Evolutionary conservation across 2,888 invertebrate genomes (phyloP).

Genomic region (Spodoptera exigua): DNA sequence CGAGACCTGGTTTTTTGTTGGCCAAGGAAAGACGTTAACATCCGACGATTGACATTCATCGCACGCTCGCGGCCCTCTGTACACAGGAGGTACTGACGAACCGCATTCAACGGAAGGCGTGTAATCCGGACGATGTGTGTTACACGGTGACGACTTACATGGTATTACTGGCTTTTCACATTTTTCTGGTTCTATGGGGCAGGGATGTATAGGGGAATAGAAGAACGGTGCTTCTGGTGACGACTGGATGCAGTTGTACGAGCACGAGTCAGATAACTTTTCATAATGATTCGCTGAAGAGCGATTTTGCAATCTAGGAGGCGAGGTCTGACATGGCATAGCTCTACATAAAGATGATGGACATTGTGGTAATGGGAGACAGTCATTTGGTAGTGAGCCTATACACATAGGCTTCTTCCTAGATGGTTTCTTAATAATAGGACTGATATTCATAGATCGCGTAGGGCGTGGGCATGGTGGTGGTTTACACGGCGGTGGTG

Average conservation of each 20-base stretch:
- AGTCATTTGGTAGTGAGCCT: slow-evolving; percentile 14
- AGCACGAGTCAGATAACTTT: slow-evolving; percentile 17
- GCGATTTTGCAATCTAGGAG: not conserved
- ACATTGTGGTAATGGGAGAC: too few relatives aligned
- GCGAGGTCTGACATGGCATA: slow-evolving; percentile 31
- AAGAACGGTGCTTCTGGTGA: slow-evolving; percentile 31
- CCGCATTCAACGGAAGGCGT: not conserved
- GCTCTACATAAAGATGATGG: slow-evolving; percentile 17
- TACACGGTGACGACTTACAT: slow-evolving; percentile 25
- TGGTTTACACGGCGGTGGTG: slow-evolving; percentile 24
- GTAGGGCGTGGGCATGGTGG: slow-evolving; percentile 31
- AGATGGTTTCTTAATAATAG: too few relatives aligned
- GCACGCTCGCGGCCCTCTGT: not conserved
- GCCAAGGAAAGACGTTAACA: slow-evolving; percentile 31
- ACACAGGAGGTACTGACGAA: not conserved
- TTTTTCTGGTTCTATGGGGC: slow-evolving; percentile 17
- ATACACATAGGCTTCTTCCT: slow-evolving; percentile 18
- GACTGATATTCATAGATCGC: too few relatives aligned
- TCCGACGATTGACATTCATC: slow-evolving; percentile 5
- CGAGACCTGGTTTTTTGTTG: slow-evolving; percentile 38
- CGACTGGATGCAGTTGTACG: slow-evolving; percentile 6
- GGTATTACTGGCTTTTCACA: not conserved
- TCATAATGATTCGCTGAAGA: slow-evolving; percentile 1
- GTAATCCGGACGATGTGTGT: not conserved
- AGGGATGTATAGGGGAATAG: slow-evolving; percentile 52